Base-by-base conservation (phyloP, 2,888 invertebrate genomes). In the Eustalomyia histrio region DNA sequence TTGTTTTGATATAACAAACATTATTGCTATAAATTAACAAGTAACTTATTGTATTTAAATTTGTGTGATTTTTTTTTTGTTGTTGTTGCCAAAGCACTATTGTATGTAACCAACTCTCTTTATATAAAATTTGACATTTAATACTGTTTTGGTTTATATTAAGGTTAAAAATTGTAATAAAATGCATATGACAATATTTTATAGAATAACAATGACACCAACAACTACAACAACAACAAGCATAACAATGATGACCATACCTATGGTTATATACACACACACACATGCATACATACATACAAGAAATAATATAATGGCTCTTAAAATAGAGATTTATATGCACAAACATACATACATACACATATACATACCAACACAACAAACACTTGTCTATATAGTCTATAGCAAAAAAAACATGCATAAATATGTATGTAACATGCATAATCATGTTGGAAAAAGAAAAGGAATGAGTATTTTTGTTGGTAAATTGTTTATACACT, bases 301-400 rank as follows among this genome's bases (percentile, higher is more conserved):
- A 39, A 24, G 35, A 14, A 58, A 57, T 73, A 50, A n/a, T 52
- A 29, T 76, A 80, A 71, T 74, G 76, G 39, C 39, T 12, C 12
- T 39, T 39, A 39, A 81, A 76, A 81, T 69, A 67, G 55, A 76
- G 73, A 74, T 74, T 76, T 81, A 65, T 81, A 65, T 68, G 76
- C 60, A 55, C 16, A 60, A 29, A 57, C 68, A 35, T 7, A 10
- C 52, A 21, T 8, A 39, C 2, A 53, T 12, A n/a, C 8, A 18
- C 39, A 55, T 63, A 35, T 6, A 10, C 52, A 21, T 8, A 39
- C 4, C 35, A 6, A n/a, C 14, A 18, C 24, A 39, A 39, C 10
- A 39, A 12, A 39, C 39, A 39, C 39, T 39, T 39, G 39, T 12
- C 39, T 39, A 2, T 39, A 12, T 39, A 39, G 39, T 39, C 2